phyloP scores from a whole-genome alignment of 1,140 invertebrate genomes.

The Diabrotica undecimpunctata region DNA sequence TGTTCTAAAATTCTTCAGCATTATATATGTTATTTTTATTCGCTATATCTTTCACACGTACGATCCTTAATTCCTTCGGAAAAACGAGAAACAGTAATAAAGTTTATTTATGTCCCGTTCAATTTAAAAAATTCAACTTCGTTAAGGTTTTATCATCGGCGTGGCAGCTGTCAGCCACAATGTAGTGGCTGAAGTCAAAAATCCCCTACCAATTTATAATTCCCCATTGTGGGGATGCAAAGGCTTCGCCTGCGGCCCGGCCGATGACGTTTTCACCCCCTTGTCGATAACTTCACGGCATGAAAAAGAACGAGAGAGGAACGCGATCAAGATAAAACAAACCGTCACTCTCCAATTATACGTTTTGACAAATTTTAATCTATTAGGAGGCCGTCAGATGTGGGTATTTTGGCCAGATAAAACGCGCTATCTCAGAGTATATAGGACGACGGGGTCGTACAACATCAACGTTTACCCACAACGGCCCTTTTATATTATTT shows the following conservation, averaged over 20 bases:
- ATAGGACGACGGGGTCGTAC: too few species aligned
- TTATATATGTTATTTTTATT: too few species aligned
- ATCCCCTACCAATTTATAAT: constrained; percentile 39
- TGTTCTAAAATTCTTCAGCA: too few species aligned
- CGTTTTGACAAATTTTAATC: constrained; percentile 22
- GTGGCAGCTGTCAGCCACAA: constrained; percentile 41
- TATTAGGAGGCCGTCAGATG: constrained; percentile 13
- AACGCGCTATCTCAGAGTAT: too few species aligned
- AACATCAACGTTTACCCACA: too few species aligned
- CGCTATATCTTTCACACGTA: too few species aligned
- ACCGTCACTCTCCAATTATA: constrained; percentile 17
- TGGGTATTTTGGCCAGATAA: too few species aligned
- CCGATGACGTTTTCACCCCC: constrained; percentile 7
- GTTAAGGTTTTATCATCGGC: constrained; percentile 21
- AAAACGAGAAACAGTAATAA: background rate
- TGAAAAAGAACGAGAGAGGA: background rate
- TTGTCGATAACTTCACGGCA: too few species aligned
- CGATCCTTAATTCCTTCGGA: too few species aligned
- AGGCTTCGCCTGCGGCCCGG: background rate
- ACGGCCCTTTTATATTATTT: too few species aligned
- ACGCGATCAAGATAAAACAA: constrained; percentile 1
- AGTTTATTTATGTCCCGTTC: constrained; percentile 1
- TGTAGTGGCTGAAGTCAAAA: constrained; percentile 41
- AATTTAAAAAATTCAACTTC: constrained; percentile 25
- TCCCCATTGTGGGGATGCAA: constrained; percentile 27